Evolutionary conservation across 1,140 invertebrate genomes (phyloP), one percentile per base, ranked within the genome.

Genomic region (Dendrolimus punctatus): DNA sequence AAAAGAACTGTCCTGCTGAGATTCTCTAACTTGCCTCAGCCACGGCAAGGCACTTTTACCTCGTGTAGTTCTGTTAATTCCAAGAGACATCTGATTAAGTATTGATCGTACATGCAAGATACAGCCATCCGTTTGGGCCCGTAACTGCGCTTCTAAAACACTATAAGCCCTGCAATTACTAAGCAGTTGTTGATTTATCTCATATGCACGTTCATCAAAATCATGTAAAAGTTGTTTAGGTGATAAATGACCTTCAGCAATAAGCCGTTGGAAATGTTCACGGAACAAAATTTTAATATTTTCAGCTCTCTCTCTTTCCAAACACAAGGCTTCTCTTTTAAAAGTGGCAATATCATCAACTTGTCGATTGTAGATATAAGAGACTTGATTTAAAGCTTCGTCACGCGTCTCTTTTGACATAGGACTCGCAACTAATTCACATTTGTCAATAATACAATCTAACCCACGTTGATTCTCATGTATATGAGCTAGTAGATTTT

Each of bases 181-280:
- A 7, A 81, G 46, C 47, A 82, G 50, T 52, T 85, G 81, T 55
- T 81, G 76, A 62, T 85, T 85, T 37, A 80, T 73, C 48, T 76
- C 73, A 60, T 73, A 81, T 3, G 73, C 73, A 6, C 60, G 61
- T 55, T 78, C 66, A 62, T 85, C 81, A 55, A 82, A 80, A 40
- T 81, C 71, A 50, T 80, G 68, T 8, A 82, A 42, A 40, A 82
- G 55, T 41, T 71, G 64, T 60, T 73, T 76, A 1, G 81, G 77
- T 38, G 72, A 50, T 46, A 50, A 57, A 42, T 80, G 64, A 6
- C 74, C 77, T 37, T 75, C 51, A 40, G 51, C 45, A 40, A 85
- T 55, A 5, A 76, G 43, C 5, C 45, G 55, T 51, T 75, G 68
- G 54, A 85, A 85, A 46, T 82, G 49, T 40, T 59, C 63, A 10